These are phyloP conservation scores for Lasioglossum marginatum DNA, from an alignment of 2,888 invertebrate genomes.

Conservation along the genomic window DNA sequence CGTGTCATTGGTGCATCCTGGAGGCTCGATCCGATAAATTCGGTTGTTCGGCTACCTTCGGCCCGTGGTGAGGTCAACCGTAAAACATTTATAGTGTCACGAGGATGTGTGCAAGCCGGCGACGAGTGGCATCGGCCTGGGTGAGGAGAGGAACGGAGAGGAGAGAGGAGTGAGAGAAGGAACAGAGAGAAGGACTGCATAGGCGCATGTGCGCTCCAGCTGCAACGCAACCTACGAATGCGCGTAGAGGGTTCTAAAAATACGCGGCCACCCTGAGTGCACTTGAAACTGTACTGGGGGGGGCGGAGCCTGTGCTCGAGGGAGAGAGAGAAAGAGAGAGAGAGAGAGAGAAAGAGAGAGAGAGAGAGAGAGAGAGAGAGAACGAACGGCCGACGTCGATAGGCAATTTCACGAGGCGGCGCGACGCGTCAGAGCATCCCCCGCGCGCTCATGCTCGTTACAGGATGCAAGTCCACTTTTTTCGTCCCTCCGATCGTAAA, in stretches of 20 bases:
- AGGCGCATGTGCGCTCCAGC: slow-evolving; percentile 79
- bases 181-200: background rate
- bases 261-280: slow-evolving; percentile 74
- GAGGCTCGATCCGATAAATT: slow-evolving; percentile 53
- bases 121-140: slow-evolving; percentile 36
- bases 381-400: slow-evolving; percentile 50
- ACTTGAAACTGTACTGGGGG: slow-evolving; percentile 75
- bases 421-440: slow-evolving; percentile 38
- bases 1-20: background rate
- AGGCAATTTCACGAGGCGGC: slow-evolving; percentile 48
- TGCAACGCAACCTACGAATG: slow-evolving; percentile 71
- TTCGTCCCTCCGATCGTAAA: slow-evolving; percentile 16
- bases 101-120: slow-evolving; percentile 45
- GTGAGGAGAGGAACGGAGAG: background rate
- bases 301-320: slow-evolving; percentile 22
- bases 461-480: slow-evolving; percentile 2
- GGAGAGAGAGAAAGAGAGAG: background rate
- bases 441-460: slow-evolving; percentile 14
- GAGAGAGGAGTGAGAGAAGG: background rate
- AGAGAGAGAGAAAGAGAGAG: background rate
- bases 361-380: background rate
- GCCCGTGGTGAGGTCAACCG: slow-evolving; percentile 65
- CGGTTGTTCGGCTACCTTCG: slow-evolving; percentile 24
- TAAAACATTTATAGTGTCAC: slow-evolving; percentile 76
- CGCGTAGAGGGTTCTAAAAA: slow-evolving; percentile 77